phyloP scores from a whole-genome alignment of 2,888 invertebrate species.

The Ypsolopha sequella region DNA sequence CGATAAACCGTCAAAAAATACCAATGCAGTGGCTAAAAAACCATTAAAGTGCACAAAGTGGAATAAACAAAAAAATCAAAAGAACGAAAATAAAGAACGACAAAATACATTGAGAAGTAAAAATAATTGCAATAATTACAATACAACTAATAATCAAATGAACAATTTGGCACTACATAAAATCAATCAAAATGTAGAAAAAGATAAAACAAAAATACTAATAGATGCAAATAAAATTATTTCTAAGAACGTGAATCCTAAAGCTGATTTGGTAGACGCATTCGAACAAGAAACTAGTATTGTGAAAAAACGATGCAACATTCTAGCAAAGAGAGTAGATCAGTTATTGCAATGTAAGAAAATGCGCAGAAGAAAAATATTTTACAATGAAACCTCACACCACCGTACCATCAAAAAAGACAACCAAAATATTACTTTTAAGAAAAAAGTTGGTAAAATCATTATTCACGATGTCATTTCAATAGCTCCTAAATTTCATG shows the following conservation, averaged over 20 bases:
- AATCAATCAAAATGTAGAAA: background rate
- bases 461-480: constrained; percentile 17
- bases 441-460: constrained; percentile 17
- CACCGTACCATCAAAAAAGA: constrained; percentile 12
- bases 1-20: no score
- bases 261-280: background rate
- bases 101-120: no score
- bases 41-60: background rate
- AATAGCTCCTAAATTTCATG: constrained; percentile 3
- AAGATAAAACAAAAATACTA: background rate
- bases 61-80: no score
- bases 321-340: constrained; percentile 15
- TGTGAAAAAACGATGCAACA: constrained; percentile 19
- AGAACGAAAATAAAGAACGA: no score
- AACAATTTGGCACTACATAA: background rate
- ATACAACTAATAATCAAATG: no score
- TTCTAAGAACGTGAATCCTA: background rate
- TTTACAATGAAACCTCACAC: constrained; percentile 16
- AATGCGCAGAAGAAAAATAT: constrained; percentile 11
- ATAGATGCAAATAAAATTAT: background rate
- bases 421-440: constrained; percentile 14
- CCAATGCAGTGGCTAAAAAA: background rate
- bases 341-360: constrained; percentile 12
- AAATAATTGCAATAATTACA: no score
- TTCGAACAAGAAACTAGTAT: constrained; percentile 19